phyloP scores from a whole-genome alignment of 2,113 vertebrate genomes.

The Cyprinus carpio region DNA sequence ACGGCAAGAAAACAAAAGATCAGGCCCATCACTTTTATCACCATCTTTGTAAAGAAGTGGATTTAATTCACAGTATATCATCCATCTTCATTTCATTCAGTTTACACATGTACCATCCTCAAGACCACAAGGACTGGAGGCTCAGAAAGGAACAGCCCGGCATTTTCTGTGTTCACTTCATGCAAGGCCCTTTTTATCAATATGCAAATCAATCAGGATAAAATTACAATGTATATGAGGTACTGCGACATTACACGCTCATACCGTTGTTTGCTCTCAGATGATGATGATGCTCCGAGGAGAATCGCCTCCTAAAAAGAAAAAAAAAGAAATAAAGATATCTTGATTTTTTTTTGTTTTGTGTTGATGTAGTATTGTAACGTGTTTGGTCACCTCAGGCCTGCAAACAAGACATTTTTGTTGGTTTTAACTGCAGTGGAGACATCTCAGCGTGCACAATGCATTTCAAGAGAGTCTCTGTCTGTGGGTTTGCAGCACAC shows the following conservation, averaged over 20 bases:
- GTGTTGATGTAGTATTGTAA: slow-evolving; percentile 3
- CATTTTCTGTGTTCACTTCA: slow-evolving; percentile 10
- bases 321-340: too few relatives aligned
- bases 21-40: slow-evolving; percentile 10
- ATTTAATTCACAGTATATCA: slow-evolving; percentile 57
- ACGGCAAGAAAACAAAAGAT: slow-evolving; percentile 22
- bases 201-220: slow-evolving; percentile 40
- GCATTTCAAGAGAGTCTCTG: slow-evolving; percentile 14
- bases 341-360: too few relatives aligned
- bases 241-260: background rate
- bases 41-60: slow-evolving; percentile 44
- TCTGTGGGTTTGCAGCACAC: background rate
- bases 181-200: slow-evolving; percentile 46
- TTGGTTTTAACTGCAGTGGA: slow-evolving; percentile 8
- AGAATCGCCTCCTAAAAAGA: background rate
- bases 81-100: slow-evolving; percentile 49
- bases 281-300: background rate
- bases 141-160: slow-evolving; percentile 40
- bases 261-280: background rate
- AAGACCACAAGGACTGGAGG: slow-evolving; percentile 46
- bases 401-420: slow-evolving; percentile 21
- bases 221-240: slow-evolving; percentile 20
- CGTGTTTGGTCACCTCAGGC: background rate
- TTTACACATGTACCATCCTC: slow-evolving; percentile 34
- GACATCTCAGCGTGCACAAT: slow-evolving; percentile 15